phyloP scores from a whole-genome alignment of 2,888 invertebrate species.

The Monochamus alternatus region DNA sequence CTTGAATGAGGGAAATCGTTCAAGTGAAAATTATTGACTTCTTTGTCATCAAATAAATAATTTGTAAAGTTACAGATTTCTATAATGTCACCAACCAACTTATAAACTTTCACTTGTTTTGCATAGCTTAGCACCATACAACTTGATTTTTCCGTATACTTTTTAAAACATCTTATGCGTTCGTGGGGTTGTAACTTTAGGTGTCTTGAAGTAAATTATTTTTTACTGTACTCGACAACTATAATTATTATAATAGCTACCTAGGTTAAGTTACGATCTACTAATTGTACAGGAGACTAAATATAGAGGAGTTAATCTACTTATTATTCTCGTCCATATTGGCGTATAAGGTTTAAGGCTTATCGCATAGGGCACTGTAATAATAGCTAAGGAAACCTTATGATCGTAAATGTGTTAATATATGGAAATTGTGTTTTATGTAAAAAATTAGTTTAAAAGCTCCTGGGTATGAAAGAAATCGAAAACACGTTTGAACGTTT shows the following conservation, averaged over 20 bases:
- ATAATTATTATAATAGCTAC: slow-evolving; percentile 6
- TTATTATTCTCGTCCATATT: neutral
- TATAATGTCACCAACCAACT: no score
- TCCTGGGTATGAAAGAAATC: neutral
- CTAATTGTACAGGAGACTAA: slow-evolving; percentile 12
- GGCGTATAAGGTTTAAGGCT: neutral
- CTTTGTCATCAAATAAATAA: no score
- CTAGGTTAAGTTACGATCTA: slow-evolving; percentile 8
- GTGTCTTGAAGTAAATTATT: neutral
- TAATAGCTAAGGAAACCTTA: neutral
- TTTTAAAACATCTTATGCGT: neutral
- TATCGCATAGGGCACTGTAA: slow-evolving; percentile 2
- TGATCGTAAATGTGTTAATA: neutral
- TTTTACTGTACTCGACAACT: neutral
- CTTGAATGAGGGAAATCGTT: no score
- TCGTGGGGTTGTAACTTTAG: neutral
- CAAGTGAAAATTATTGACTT: no score
- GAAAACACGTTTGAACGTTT: neutral
- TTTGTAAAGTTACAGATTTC: no score
- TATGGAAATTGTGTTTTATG: slow-evolving; percentile 1
- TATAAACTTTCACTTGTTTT: no score
- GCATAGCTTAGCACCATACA: neutral
- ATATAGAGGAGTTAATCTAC: slow-evolving; percentile 9
- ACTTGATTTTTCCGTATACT: neutral
- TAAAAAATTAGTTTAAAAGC: neutral